Evolutionary conservation across 2,888 invertebrate species (phyloP).

Genomic region (Disparrhopalites patrizii): DNA sequence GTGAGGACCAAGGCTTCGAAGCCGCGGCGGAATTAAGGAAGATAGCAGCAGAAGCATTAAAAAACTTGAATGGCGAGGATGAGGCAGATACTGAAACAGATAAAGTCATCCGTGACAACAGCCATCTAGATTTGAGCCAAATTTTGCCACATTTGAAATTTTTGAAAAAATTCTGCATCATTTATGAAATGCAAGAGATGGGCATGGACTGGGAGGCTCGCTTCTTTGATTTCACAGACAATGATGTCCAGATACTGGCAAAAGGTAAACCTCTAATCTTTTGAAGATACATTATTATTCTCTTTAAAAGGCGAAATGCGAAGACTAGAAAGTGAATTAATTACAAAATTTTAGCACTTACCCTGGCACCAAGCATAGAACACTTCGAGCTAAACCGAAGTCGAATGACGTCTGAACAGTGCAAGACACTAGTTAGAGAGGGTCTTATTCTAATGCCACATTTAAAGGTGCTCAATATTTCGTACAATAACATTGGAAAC

Average conservation of each 20-base stretch:
- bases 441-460: slow-evolving; percentile 44
- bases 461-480: slow-evolving; percentile 42
- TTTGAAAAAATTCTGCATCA: slow-evolving; percentile 41
- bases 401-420: slow-evolving; percentile 41
- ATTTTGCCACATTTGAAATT: slow-evolving; percentile 35
- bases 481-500: slow-evolving; percentile 43
- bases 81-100: slow-evolving; percentile 21
- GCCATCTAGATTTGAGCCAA: slow-evolving; percentile 41
- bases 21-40: slow-evolving; percentile 3
- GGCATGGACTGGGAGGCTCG: slow-evolving; percentile 45
- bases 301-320: not conserved
- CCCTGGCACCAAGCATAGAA: slow-evolving; percentile 33
- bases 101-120: slow-evolving; percentile 29
- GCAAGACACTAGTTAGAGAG: slow-evolving; percentile 42
- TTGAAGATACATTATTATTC: not conserved
- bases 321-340: not conserved
- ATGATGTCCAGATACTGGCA: slow-evolving; percentile 42
- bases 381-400: slow-evolving; percentile 43
- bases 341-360: slow-evolving; percentile 36
- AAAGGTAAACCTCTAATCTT: slow-evolving; percentile 28
- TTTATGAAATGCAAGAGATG: slow-evolving; percentile 42
- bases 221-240: slow-evolving; percentile 42
- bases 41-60: slow-evolving; percentile 1
- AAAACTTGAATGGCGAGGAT: slow-evolving; percentile 14
- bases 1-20: slow-evolving; percentile 33